These are phyloP conservation scores for Pterocles gutturalis DNA, from an alignment of 2,113 vertebrate genomes.

Conservation along the genomic window DNA sequence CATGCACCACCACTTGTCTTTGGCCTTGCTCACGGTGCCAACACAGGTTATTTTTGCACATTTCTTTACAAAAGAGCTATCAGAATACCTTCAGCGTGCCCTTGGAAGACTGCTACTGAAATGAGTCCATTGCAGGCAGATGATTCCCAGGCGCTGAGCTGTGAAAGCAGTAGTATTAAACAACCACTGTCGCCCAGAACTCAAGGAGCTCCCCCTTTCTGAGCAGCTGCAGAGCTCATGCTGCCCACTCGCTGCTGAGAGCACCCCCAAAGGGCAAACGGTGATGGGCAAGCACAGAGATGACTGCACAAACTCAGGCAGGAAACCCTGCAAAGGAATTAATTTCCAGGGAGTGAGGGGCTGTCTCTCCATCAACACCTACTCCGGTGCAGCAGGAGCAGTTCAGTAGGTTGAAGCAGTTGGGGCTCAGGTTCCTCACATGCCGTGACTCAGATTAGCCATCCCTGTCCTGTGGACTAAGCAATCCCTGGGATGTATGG, in stretches of 20 bases:
- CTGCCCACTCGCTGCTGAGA: not conserved
- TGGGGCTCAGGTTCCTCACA: not conserved
- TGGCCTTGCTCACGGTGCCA: not conserved
- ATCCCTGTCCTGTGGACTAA: rapidly evolving
- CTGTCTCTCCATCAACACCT: not conserved
- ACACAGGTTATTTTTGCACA: not conserved
- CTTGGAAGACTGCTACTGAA: not conserved
- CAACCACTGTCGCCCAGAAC: rapidly evolving
- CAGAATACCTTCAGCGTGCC: not conserved
- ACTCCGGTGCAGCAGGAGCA: not conserved
- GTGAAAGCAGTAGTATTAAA: not conserved
- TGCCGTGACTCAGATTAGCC: not conserved
- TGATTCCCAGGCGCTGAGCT: not conserved
- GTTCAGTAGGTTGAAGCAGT: not conserved
- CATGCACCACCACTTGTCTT: not conserved
- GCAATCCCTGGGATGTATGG: rapidly evolving
- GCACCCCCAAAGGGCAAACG: not conserved
- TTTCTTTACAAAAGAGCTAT: not conserved
- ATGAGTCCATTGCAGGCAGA: not conserved
- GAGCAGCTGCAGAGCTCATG: not conserved
- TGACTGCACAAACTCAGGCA: rapidly evolving
- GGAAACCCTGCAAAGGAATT: not conserved
- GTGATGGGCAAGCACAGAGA: not conserved
- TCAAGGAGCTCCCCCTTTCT: not conserved
- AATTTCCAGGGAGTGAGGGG: not conserved